Conservation (phyloP, 2,113 vertebrate species). For the Galbula dea region DNA sequence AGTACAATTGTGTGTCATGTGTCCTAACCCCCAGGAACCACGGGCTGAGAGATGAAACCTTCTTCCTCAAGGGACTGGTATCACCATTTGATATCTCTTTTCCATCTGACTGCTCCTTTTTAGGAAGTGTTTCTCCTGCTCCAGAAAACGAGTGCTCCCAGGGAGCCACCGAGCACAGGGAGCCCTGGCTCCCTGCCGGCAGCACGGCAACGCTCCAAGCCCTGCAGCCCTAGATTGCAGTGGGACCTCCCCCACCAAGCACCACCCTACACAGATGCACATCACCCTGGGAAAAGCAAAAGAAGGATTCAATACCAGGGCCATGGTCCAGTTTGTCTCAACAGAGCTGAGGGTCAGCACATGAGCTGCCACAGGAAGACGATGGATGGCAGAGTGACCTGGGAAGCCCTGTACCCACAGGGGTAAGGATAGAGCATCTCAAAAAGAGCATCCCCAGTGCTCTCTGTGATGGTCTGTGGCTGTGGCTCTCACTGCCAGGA, state of each 20-base stretch:
- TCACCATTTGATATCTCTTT: constrained; percentile 31
- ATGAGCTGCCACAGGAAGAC: accelerated
- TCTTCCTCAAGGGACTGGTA: neutral
- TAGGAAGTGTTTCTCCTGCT: constrained; percentile 14
- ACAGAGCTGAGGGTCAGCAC: accelerated
- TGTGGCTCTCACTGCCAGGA: neutral
- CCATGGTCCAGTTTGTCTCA: accelerated
- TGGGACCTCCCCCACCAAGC: accelerated
- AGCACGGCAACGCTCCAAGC: accelerated
- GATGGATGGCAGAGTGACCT: accelerated
- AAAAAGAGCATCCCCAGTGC: neutral
- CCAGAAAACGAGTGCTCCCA: neutral
- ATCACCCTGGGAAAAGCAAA: accelerated
- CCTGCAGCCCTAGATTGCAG: accelerated
- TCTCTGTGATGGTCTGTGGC: accelerated
- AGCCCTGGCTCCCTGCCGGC: accelerated
- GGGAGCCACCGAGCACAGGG: neutral
- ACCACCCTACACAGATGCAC: accelerated
- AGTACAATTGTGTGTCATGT: neutral
- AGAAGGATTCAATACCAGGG: accelerated
- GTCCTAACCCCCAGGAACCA: neutral
- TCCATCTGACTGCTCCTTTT: constrained; percentile 44
- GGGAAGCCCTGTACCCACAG: neutral
- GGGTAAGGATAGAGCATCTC: neutral
- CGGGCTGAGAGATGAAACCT: neutral